A percentile compares a stretch with the other conserved stretches of the same genome.
These are phyloP conservation scores for Falco biarmicus DNA, from an alignment of 2,797 vertebrate genomes.

Conservation along the genomic window DNA sequence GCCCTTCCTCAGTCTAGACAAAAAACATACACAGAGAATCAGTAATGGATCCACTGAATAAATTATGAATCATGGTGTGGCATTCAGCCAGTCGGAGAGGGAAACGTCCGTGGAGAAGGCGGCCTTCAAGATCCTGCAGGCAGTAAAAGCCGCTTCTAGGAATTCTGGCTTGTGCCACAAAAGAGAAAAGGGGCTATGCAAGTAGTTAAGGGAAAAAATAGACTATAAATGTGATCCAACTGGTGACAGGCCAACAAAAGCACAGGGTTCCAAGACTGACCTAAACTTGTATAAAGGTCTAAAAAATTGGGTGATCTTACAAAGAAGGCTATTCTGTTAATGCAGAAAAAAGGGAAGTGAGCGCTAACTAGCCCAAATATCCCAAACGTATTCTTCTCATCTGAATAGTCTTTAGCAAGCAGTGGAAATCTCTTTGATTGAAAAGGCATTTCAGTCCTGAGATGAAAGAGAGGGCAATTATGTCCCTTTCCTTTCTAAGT, in stretches of 20 bases:
- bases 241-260: constrained; percentile 66
- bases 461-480: constrained; percentile 57
- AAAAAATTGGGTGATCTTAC: constrained; percentile 19
- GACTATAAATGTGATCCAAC: neutral
- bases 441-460: constrained; percentile 31
- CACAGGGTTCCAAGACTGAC: constrained; percentile 22
- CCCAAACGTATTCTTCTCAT: constrained; percentile 25
- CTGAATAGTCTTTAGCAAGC: constrained; percentile 45
- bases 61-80: neutral
- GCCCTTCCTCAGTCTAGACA: constrained; percentile 75
- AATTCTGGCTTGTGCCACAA: constrained; percentile 28
- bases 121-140: neutral
- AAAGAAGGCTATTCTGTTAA: constrained; percentile 34
- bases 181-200: constrained; percentile 20
- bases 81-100: neutral
- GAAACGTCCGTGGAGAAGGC: neutral
- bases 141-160: constrained; percentile 39
- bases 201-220: constrained; percentile 15
- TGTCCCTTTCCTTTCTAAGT: neutral
- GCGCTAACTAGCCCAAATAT: constrained; percentile 36
- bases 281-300: constrained; percentile 25
- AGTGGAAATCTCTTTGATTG: constrained; percentile 38
- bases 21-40: constrained; percentile 38
- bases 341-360: constrained; percentile 2
- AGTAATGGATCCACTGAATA: neutral